Evolutionary conservation across 2,888 invertebrate species (phyloP).

Genomic region (Lacanobia oleracea): DNA sequence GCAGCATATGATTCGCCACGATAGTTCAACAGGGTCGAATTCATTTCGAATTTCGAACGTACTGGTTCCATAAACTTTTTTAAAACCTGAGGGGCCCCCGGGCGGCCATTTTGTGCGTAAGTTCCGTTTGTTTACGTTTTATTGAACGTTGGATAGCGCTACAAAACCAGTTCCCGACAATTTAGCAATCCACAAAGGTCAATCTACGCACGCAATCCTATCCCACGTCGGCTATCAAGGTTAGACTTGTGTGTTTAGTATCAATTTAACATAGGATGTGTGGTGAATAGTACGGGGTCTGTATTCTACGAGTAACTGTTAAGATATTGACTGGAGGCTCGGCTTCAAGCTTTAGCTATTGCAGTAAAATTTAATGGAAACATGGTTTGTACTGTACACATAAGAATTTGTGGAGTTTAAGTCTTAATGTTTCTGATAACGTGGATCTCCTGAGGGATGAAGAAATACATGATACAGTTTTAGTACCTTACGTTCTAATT

Average conservation of each 20-base stretch:
- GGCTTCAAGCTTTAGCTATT: conserved; percentile 16
- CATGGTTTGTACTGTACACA: conserved; percentile 5
- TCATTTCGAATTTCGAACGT: conserved; percentile 24
- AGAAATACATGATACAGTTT: not conserved
- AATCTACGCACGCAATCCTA: conserved; percentile 66
- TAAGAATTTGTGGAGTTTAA: conserved; percentile 6
- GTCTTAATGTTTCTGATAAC: not conserved
- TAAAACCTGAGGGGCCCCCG: conserved; percentile 45
- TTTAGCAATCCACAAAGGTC: conserved; percentile 68
- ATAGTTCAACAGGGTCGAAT: conserved; percentile 28
- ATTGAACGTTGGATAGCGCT: conserved; percentile 62
- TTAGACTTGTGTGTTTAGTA: conserved; percentile 61
- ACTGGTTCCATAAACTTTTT: conserved; percentile 37
- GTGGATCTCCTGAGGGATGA: not conserved
- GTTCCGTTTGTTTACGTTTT: conserved; percentile 69
- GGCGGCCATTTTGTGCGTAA: conserved; percentile 64
- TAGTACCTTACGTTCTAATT: not conserved
- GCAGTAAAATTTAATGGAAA: conserved; percentile 35
- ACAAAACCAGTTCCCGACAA: conserved; percentile 67
- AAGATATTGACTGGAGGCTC: conserved; percentile 42
- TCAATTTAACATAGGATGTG: conserved; percentile 61
- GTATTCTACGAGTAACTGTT: conserved; percentile 32
- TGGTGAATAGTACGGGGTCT: conserved; percentile 38
- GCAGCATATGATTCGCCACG: conserved; percentile 20
- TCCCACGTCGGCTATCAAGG: conserved; percentile 61